Percentiles rank a stretch among this genome's conserved stretches.
phyloP scores from a whole-genome alignment of 2,888 invertebrate genomes.

The Tetranychus piercei region DNA sequence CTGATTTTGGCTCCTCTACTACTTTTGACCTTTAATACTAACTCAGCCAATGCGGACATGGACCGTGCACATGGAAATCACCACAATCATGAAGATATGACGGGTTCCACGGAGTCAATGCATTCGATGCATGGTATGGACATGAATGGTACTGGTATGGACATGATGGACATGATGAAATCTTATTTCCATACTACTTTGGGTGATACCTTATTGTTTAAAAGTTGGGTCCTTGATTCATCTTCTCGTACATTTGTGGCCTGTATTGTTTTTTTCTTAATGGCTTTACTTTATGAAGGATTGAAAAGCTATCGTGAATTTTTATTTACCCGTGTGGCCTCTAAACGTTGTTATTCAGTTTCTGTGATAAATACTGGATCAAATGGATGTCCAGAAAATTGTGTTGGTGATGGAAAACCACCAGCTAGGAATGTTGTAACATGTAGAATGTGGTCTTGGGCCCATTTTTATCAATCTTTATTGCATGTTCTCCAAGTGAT shows the following conservation, averaged over 20 bases:
- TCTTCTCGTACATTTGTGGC: background rate
- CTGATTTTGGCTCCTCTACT: background rate
- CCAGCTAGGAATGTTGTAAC: conserved; percentile 7
- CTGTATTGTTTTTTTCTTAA: conserved; percentile 48
- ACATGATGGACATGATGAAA: conserved; percentile 14
- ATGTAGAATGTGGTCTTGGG: conserved; percentile 13
- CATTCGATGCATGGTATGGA: background rate
- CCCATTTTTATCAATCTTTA: conserved; percentile 62
- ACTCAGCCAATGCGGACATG: background rate
- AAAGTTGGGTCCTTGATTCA: background rate
- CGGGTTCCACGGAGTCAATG: background rate
- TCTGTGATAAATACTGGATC: conserved; percentile 10
- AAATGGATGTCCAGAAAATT: conserved; percentile 9
- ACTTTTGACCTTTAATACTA: background rate
- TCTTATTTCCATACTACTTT: conserved; percentile 17
- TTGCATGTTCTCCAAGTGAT: conserved; percentile 75
- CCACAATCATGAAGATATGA: background rate
- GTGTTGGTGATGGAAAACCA: background rate
- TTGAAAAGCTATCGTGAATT: conserved; percentile 43
- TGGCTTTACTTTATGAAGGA: conserved; percentile 86
- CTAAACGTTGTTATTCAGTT: background rate
- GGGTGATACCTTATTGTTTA: conserved; percentile 15
- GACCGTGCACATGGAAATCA: background rate
- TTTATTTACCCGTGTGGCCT: background rate
- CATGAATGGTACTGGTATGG: background rate